Base-by-base conservation (phyloP, 2,113 vertebrate species). In the Rhea americana region DNA sequence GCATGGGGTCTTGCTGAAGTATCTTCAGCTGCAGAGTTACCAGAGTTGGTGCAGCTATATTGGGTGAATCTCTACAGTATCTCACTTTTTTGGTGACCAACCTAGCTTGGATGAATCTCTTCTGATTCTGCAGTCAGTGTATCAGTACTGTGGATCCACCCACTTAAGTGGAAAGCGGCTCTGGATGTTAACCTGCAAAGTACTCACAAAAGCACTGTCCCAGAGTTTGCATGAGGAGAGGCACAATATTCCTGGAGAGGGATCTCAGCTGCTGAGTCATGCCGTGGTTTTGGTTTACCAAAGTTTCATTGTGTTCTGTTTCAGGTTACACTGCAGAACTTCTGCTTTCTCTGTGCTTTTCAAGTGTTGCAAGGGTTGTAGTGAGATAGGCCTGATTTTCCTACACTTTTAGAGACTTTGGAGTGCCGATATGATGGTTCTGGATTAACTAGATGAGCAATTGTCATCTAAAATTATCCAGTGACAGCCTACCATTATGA, bases 121-220 rank as follows among this genome's bases (percentile, higher is more conserved):
- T 74, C 30, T 85, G 25, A 37, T 66, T 45, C 72, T 61, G 63
- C 30, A 67, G 45, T 76, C 53, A 87, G 26, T 3, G 2, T 18
- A 21, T 4, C 50, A 48, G 14, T 63, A 67, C 56, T 16, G 5
- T 39, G 43, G 24, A 47, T 6, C 5, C 8, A 22, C 5, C 3
- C 0, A 0, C 9, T 74, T 11, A 58, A 30, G 1, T 56, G 63
- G 53, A 82, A 71, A 50, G 25, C 45, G 66, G 25, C 25, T 3
- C 10, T 32, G 51, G 74, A 37, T 53, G 21, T 22, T 68, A 61
- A 39, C 17, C 5, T 0, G 0, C 0, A 1, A 62, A n/a, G 10
- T 48, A 2, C 13, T 85, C 13, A 5, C 11, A 37, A 0, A 0
- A 28, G 7, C 1, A 0, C 3, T 10, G 8, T 56, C 20, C 51